Evolutionary conservation across 2,113 vertebrate species (phyloP).

Genomic region (Tichodroma muraria): DNA sequence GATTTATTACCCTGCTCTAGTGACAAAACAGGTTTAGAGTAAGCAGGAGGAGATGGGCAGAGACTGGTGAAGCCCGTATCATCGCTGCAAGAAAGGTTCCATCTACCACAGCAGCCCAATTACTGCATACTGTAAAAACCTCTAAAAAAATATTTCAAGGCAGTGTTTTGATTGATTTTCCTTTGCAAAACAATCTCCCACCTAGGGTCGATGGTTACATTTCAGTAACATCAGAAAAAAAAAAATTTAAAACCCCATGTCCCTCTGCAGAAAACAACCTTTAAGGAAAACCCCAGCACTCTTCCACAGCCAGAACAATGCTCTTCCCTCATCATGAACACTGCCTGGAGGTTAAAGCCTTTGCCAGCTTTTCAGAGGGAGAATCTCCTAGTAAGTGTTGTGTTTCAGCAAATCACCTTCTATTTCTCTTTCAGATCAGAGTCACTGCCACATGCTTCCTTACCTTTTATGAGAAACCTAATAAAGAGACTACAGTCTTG

Average conservation of each 20-base stretch:
- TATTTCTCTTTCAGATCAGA: background rate
- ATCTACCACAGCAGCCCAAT: background rate
- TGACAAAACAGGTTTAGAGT: background rate
- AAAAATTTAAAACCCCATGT: background rate
- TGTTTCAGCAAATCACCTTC: background rate
- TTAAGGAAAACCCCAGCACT: background rate
- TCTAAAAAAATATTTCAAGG: background rate
- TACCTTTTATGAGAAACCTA: background rate
- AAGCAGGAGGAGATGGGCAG: background rate
- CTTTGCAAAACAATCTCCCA: background rate
- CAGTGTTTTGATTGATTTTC: background rate
- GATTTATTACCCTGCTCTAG: background rate
- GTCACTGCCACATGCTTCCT: background rate
- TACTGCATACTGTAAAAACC: background rate
- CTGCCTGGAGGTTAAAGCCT: background rate
- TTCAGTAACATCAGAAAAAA: background rate
- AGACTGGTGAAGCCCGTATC: background rate
- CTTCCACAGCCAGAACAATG: background rate
- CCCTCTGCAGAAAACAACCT: background rate
- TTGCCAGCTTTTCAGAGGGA: background rate
- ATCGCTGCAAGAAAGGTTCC: background rate
- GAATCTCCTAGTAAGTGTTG: background rate
- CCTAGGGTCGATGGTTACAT: background rate
- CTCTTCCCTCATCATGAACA: background rate
- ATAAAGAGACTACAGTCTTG: background rate